Conservation (phyloP, 1,140 invertebrate species). For the Cyphomyrmex costatus region DNA sequence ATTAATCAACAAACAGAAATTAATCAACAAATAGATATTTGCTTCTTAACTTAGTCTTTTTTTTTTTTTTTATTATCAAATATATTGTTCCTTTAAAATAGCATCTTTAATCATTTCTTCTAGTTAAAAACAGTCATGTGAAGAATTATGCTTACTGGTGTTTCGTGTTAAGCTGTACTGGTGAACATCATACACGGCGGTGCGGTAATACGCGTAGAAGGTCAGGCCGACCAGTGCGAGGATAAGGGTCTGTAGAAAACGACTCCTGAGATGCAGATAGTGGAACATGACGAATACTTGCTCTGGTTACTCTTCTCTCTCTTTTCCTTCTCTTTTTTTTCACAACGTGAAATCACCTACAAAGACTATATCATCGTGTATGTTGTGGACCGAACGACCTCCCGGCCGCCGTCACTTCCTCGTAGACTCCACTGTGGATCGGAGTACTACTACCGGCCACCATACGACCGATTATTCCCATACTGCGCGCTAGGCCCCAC, state of each 20-base stretch:
- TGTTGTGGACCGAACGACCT: neutral
- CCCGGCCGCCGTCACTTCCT: constrained; percentile 4
- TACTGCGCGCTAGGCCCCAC: constrained; percentile 54
- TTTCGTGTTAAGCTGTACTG: constrained; percentile 73
- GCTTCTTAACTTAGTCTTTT: too few relatives aligned
- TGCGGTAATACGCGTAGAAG: constrained; percentile 84
- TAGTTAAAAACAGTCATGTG: neutral
- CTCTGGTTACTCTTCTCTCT: constrained; percentile 4
- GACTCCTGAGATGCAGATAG: constrained; percentile 83
- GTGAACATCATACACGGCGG: constrained; percentile 79
- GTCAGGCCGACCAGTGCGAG: constrained; percentile 82
- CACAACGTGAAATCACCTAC: neutral
- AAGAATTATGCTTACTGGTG: constrained; percentile 78
- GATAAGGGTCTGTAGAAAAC: constrained; percentile 81
- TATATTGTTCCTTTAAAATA: neutral
- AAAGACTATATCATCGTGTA: constrained; percentile 32
- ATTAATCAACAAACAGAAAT: neutral
- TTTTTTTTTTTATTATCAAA: too few relatives aligned
- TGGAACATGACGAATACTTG: constrained; percentile 78
- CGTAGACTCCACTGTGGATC: constrained; percentile 1
- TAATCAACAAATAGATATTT: too few relatives aligned
- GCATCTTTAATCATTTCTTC: neutral
- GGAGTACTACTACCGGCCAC: neutral
- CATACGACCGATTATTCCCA: constrained; percentile 49
- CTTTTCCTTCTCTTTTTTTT: neutral